These are phyloP conservation scores for Corydoras sp. DNA, from an alignment of 2,113 vertebrate species.

Conservation along the genomic window DNA sequence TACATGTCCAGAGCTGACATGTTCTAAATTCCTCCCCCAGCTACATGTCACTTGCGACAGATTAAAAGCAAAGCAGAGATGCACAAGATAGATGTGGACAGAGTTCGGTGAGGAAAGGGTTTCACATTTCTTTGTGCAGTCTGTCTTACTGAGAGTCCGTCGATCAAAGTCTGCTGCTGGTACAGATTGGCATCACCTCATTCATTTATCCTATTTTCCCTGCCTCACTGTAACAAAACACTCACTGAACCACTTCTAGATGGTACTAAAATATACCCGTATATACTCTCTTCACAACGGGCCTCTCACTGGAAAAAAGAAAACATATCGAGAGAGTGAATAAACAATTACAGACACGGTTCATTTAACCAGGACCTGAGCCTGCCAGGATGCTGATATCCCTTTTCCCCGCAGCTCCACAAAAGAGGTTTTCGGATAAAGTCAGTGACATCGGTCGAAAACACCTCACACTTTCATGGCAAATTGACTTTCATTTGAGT, in stretches of 20 bases:
- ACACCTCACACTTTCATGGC: constrained; percentile 68
- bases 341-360: constrained; percentile 65
- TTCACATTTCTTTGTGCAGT: neutral
- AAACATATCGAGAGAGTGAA: constrained; percentile 45
- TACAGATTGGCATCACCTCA: constrained; percentile 50
- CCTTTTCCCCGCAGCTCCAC: constrained; percentile 48
- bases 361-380: constrained; percentile 55
- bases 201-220: constrained; percentile 36
- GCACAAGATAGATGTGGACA: constrained; percentile 6
- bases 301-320: constrained; percentile 39
- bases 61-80: constrained; percentile 30
- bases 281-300: constrained; percentile 48
- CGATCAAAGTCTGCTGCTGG: constrained; percentile 45
- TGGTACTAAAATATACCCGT: constrained; percentile 41
- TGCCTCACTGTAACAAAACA: constrained; percentile 56
- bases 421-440: constrained; percentile 53
- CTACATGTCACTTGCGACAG: constrained; percentile 9
- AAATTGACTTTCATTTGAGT: constrained; percentile 61
- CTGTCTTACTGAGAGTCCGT: constrained; percentile 24
- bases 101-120: neutral
- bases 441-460: constrained; percentile 53
- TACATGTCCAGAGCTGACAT: neutral
- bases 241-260: constrained; percentile 35
- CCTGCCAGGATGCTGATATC: constrained; percentile 50
- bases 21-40: constrained; percentile 19